These are phyloP conservation scores for Acestrorhynchus altus DNA, from an alignment of 2,797 vertebrate genomes.

Conservation along the genomic window DNA sequence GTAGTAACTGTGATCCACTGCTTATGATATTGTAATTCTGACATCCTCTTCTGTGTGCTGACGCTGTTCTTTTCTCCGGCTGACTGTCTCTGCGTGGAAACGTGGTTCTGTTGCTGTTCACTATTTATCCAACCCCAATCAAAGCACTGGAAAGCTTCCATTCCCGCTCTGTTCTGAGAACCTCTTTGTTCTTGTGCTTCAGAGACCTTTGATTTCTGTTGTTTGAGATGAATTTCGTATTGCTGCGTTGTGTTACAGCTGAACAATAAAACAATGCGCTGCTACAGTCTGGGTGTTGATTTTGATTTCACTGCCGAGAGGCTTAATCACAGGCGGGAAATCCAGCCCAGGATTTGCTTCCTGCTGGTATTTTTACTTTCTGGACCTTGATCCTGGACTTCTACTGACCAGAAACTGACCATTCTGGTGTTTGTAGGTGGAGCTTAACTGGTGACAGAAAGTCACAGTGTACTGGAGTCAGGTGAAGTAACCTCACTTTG, in stretches of 20 bases:
- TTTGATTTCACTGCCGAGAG: too few relatives aligned
- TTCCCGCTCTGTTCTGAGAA: neutral
- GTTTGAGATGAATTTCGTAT: neutral
- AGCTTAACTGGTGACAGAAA: too few relatives aligned
- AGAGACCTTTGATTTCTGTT: neutral
- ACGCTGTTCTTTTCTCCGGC: neutral
- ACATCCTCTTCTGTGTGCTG: neutral
- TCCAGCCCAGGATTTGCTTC: too few relatives aligned
- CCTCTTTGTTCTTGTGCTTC: neutral
- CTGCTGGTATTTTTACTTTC: too few relatives aligned
- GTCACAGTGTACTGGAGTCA: too few relatives aligned
- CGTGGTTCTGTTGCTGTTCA: neutral
- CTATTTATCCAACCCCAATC: neutral
- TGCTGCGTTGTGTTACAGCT: neutral
- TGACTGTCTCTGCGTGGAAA: neutral
- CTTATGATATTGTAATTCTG: neutral
- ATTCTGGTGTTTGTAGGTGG: too few relatives aligned
- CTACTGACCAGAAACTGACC: too few relatives aligned
- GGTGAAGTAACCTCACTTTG: too few relatives aligned
- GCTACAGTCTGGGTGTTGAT: neutral
- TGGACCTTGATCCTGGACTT: too few relatives aligned
- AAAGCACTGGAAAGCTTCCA: neutral
- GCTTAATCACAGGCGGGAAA: too few relatives aligned
- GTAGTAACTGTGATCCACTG: too few relatives aligned
- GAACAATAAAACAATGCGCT: conserved; percentile 1